These are phyloP conservation scores for Enteromius argenteus DNA, from an alignment of 2,797 vertebrate species.

Conservation along the genomic window DNA sequence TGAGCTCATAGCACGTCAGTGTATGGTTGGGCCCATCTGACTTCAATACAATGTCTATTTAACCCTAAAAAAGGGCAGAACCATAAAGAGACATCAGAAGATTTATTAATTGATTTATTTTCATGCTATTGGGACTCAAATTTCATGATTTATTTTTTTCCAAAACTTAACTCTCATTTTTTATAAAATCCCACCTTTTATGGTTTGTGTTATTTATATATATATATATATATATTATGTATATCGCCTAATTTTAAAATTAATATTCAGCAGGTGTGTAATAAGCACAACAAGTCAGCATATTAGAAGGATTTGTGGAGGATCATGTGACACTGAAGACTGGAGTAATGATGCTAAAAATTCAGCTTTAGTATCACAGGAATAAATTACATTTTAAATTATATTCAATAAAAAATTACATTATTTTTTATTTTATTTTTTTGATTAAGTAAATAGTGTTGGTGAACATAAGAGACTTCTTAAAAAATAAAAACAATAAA, in stretches of 20 bases:
- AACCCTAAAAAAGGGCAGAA: too few relatives aligned
- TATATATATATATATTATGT: background rate
- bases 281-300: background rate
- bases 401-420: background rate
- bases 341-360: background rate
- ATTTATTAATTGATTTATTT: too few relatives aligned
- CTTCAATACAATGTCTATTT: background rate
- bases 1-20: slow-evolving; percentile 11
- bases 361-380: background rate
- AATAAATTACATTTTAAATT: background rate
- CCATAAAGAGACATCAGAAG: too few relatives aligned
- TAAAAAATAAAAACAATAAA: background rate
- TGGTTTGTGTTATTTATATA: background rate
- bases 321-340: background rate
- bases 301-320: background rate
- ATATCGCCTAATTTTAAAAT: background rate
- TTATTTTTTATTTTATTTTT: too few relatives aligned
- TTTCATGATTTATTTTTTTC: too few relatives aligned
- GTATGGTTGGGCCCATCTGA: background rate
- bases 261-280: too few relatives aligned
- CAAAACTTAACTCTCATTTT: too few relatives aligned
- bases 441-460: background rate
- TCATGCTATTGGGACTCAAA: too few relatives aligned
- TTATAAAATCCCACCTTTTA: too few relatives aligned
- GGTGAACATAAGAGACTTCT: background rate